These are phyloP conservation scores for Antheraea mylitta DNA, from an alignment of 1,140 invertebrate genomes.

Conservation along the genomic window DNA sequence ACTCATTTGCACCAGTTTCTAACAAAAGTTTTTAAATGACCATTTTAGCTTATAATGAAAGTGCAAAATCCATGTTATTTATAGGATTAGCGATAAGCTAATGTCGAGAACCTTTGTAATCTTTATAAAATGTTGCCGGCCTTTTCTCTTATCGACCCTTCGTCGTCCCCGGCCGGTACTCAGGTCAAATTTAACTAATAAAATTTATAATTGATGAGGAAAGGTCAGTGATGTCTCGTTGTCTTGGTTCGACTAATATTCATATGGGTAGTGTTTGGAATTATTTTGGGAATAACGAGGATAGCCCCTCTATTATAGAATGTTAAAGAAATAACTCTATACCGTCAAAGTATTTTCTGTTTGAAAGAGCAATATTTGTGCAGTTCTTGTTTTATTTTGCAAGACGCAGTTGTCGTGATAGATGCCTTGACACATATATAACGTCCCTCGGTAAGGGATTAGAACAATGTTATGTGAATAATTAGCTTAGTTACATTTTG, in stretches of 20 bases:
- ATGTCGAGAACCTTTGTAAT: constrained; percentile 15
- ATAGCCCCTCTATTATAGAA: neutral
- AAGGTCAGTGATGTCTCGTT: neutral
- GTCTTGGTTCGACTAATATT: neutral
- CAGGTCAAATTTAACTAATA: constrained; percentile 3
- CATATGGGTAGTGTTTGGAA: neutral
- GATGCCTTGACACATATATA: too few species aligned
- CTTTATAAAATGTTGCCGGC: constrained; percentile 20
- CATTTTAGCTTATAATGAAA: neutral
- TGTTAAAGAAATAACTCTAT: too few species aligned
- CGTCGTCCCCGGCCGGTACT: neutral
- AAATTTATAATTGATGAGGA: constrained; percentile 9
- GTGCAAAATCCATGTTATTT: constrained; percentile 11
- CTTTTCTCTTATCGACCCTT: constrained; percentile 15
- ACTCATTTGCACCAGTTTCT: too few species aligned
- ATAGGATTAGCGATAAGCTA: constrained; percentile 15
- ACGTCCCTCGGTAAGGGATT: too few species aligned
- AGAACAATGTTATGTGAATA: too few species aligned
- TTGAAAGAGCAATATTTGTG: too few species aligned
- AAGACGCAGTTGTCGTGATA: too few species aligned
- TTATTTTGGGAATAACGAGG: neutral
- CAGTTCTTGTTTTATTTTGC: too few species aligned
- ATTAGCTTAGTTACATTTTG: too few species aligned
- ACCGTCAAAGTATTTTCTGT: too few species aligned
- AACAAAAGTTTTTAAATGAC: neutral